phyloP scores from a whole-genome alignment of 2,113 vertebrate species.

The Puffinus mauretanicus region DNA sequence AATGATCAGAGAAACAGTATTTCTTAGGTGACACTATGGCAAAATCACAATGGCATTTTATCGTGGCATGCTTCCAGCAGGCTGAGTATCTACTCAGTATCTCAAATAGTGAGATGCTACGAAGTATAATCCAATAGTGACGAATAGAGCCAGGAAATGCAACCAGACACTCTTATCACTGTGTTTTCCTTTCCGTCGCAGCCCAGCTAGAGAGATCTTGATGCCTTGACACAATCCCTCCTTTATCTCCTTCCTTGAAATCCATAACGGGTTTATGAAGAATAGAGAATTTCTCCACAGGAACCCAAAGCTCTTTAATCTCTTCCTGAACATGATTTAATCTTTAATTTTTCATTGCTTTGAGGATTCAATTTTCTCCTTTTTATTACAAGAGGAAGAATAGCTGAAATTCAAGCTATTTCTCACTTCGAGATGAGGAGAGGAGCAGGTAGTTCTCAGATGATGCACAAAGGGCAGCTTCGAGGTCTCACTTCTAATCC shows the following conservation, averaged over 20 bases:
- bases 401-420: background rate
- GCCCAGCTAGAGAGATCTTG: background rate
- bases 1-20: background rate
- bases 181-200: background rate
- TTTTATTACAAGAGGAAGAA: background rate
- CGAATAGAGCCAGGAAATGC: background rate
- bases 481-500: background rate
- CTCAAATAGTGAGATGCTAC: background rate
- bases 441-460: background rate
- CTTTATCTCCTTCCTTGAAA: background rate
- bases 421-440: background rate
- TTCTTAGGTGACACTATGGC: background rate
- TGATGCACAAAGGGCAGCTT: background rate
- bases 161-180: background rate
- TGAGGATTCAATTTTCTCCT: background rate
- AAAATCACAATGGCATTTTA: background rate
- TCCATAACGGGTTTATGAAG: background rate
- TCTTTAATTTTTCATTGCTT: background rate
- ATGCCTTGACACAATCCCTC: background rate
- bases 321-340: background rate
- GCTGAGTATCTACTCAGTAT: background rate
- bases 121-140: background rate
- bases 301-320: background rate
- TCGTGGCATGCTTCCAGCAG: background rate
- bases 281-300: background rate